phyloP scores from a whole-genome alignment of 92 coral and sea anemone species.

The Porites rus region DNA sequence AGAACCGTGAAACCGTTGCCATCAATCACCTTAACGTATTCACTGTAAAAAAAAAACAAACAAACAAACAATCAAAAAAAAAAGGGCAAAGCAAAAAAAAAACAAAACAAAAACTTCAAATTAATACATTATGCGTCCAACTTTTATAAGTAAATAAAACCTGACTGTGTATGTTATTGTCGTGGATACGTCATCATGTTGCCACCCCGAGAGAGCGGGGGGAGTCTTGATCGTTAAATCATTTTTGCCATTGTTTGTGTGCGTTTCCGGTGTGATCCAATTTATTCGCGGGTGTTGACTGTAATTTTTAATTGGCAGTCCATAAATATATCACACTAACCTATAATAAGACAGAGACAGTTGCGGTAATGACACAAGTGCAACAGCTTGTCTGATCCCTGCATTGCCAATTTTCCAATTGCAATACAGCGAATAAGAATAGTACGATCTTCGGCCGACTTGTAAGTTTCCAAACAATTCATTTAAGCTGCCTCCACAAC shows the following conservation, averaged over 20 bases:
- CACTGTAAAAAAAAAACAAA: not conserved
- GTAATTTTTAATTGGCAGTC: too few relatives aligned
- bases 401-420: not conserved
- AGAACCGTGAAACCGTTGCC: slow-evolving; percentile 11
- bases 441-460: not conserved
- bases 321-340: not conserved
- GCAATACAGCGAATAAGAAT: not conserved
- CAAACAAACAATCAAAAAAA: too few relatives aligned
- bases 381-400: not conserved
- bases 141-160: too few relatives aligned
- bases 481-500: not conserved
- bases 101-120: not conserved
- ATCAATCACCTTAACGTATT: slow-evolving; percentile 7
- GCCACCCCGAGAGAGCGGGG: too few relatives aligned
- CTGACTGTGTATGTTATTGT: too few relatives aligned
- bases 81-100: too few relatives aligned
- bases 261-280: too few relatives aligned
- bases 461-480: not conserved
- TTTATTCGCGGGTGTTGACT: too few relatives aligned
- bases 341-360: not conserved
- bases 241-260: too few relatives aligned
- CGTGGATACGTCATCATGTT: too few relatives aligned
- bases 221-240: too few relatives aligned
- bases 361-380: not conserved
- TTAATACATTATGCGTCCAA: too few relatives aligned